phyloP scores from a whole-genome alignment of 1,140 invertebrate genomes.

The Artemia franciscana region DNA sequence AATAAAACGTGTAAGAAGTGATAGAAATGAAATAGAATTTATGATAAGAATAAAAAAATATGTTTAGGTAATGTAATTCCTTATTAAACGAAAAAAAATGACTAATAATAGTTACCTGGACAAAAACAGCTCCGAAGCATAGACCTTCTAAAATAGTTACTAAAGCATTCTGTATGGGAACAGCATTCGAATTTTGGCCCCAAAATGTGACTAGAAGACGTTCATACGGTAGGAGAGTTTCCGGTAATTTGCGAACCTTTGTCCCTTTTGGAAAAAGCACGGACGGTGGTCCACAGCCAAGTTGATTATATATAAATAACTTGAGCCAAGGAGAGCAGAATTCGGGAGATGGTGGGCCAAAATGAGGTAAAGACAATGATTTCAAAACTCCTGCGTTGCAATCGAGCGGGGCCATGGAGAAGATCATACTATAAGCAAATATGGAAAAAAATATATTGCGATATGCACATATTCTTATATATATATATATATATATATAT shows the following conservation, averaged over 20 bases:
- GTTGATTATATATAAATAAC: conserved; percentile 54
- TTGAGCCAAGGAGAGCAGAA: conserved; percentile 76
- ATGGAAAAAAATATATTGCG: too few relatives aligned
- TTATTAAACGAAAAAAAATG: conserved; percentile 7
- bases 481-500: too few relatives aligned
- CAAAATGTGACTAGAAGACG: conserved; percentile 57
- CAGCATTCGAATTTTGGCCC: conserved; percentile 59
- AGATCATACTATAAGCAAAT: conserved; percentile 42
- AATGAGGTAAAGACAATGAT: conserved; percentile 41
- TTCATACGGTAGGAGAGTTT: conserved; percentile 44
- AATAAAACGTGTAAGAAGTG: neutral
- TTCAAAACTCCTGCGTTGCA: conserved; percentile 52
- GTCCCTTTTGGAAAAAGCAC: conserved; percentile 56
- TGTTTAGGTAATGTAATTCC: too few relatives aligned
- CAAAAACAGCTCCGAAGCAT: conserved; percentile 52
- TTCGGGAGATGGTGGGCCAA: conserved; percentile 58
- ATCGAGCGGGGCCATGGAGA: conserved; percentile 64
- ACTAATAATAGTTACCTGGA: conserved; percentile 31
- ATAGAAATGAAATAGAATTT: conserved; percentile 2
- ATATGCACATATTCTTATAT: too few relatives aligned
- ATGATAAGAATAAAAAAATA: conserved; percentile 3
- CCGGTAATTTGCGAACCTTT: conserved; percentile 36
- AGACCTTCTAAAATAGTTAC: conserved; percentile 56
- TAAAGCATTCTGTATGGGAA: conserved; percentile 44
- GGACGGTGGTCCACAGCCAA: conserved; percentile 51